Percentiles rank a stretch among this genome's conserved stretches.
These are phyloP conservation scores for Drosophila aldrichi DNA, from an alignment of 2,888 invertebrate species.

Conservation along the genomic window DNA sequence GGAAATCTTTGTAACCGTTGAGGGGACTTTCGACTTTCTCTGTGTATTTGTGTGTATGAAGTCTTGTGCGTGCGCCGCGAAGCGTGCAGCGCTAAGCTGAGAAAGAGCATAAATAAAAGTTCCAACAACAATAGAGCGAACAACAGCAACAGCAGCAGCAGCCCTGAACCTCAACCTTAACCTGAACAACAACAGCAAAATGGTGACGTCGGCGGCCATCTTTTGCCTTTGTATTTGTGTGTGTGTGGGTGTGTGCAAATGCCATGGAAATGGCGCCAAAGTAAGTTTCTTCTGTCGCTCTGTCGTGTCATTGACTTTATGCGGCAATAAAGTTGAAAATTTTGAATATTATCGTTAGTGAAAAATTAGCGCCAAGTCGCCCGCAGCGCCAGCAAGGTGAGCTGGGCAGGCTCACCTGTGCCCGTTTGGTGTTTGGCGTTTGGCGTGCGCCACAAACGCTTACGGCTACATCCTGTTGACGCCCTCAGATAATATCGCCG, in stretches of 20 bases:
- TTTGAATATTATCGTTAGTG: constrained; percentile 81
- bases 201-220: constrained; percentile 78
- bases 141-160: neutral
- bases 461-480: constrained; percentile 67
- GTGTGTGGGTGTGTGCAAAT: constrained; percentile 39
- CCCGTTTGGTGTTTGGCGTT: too few relatives aligned
- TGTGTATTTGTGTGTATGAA: neutral
- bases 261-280: constrained; percentile 76
- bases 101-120: constrained; percentile 77
- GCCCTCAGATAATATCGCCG: constrained; percentile 51
- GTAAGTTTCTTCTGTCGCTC: constrained; percentile 52
- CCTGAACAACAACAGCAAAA: constrained; percentile 62
- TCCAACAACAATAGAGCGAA: constrained; percentile 61
- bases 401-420: constrained; percentile 42
- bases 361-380: constrained; percentile 77
- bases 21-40: neutral
- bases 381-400: constrained; percentile 18
- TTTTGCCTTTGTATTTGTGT: constrained; percentile 35
- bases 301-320: constrained; percentile 69
- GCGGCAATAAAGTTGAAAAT: constrained; percentile 79
- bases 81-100: constrained; percentile 81
- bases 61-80: constrained; percentile 61
- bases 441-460: constrained; percentile 73
- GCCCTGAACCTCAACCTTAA: constrained; percentile 32
- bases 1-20: constrained; percentile 39